phyloP scores from a whole-genome alignment of 2,113 vertebrate genomes.

The Gymnocephalus cernua region DNA sequence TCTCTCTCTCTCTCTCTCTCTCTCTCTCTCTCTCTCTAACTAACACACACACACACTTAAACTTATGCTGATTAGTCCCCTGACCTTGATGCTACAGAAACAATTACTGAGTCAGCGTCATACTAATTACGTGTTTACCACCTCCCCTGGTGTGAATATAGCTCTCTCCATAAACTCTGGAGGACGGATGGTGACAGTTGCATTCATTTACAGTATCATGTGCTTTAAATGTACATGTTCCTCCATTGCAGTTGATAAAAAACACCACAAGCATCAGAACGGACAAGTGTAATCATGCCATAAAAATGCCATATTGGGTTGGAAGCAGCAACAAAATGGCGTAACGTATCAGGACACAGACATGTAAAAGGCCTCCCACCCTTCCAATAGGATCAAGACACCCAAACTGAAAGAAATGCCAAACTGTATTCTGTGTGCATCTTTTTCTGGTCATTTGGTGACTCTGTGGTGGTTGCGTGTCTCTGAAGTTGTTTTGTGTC shows the following conservation, averaged over 20 bases:
- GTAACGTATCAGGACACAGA: background rate
- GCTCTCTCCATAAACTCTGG: background rate
- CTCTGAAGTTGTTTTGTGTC: background rate
- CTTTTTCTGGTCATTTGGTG: background rate
- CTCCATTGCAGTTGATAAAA: background rate
- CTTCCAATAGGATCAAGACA: background rate
- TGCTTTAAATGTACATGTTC: background rate
- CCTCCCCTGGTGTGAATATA: constrained; percentile 15
- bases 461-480: background rate
- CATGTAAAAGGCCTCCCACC: background rate
- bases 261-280: background rate
- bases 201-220: background rate
- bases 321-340: background rate
- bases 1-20: too few species aligned
- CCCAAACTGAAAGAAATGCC: background rate
- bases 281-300: background rate
- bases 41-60: constrained; percentile 1
- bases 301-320: background rate
- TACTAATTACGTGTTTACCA: constrained; percentile 57
- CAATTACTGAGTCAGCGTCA: constrained; percentile 63
- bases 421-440: background rate
- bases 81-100: constrained; percentile 66
- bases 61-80: constrained; percentile 46
- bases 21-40: too few species aligned
- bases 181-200: background rate